Conservation (phyloP, 2,888 invertebrate genomes). For the Heteropelma amictum region DNA sequence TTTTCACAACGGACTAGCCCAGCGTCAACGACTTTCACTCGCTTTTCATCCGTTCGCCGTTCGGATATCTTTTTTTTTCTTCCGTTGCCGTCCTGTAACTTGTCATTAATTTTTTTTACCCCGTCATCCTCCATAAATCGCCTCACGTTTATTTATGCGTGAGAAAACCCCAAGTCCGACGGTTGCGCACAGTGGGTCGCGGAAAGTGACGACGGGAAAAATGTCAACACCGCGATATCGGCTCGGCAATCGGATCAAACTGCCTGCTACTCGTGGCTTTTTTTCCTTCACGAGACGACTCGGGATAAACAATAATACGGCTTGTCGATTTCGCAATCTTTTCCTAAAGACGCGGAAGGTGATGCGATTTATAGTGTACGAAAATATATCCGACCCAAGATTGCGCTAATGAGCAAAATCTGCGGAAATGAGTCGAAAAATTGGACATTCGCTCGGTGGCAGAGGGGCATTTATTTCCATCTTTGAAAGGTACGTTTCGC, state of each 20-base stretch:
- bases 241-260: conserved; percentile 67
- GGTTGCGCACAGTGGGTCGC: conserved; percentile 15
- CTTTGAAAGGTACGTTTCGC: no score
- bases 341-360: background rate
- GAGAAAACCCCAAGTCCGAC: conserved; percentile 35
- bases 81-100: background rate
- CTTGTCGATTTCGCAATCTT: background rate
- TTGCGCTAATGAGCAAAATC: no score
- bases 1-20: conserved; percentile 7
- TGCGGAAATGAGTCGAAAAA: no score
- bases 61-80: background rate
- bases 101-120: background rate
- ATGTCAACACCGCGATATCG: conserved; percentile 60
- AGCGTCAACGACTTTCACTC: background rate
- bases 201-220: background rate
- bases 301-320: background rate
- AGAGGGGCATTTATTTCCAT: no score
- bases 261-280: background rate
- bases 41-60: conserved; percentile 14
- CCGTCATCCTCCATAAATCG: conserved; percentile 13
- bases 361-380: background rate
- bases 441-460: no score
- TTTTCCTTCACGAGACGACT: background rate
- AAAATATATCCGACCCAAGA: background rate
- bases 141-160: conserved; percentile 20